Evolutionary conservation across 2,888 invertebrate genomes (phyloP).

Genomic region (Liodrosophila aerea): DNA sequence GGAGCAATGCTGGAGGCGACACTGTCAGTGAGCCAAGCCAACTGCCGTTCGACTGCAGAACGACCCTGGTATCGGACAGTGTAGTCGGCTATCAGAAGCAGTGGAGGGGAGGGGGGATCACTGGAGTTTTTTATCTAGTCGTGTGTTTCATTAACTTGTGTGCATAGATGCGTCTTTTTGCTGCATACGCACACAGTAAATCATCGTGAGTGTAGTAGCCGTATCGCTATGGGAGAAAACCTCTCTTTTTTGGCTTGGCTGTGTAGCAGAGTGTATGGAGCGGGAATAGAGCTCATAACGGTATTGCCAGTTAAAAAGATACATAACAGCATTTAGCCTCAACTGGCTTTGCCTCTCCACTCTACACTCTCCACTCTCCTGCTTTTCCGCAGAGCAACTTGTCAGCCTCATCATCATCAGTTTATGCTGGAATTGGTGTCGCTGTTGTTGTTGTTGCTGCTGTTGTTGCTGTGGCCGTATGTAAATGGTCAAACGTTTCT

Average conservation of each 20-base stretch:
- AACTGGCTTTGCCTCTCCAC: slow-evolving; percentile 17
- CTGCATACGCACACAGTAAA: slow-evolving; percentile 47
- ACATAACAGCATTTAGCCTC: slow-evolving; percentile 64
- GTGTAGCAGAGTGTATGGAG: slow-evolving; percentile 8
- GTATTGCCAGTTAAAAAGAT: slow-evolving; percentile 57
- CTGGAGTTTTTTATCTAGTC: slow-evolving; percentile 29
- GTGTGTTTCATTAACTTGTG: slow-evolving; percentile 42
- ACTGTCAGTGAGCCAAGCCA: slow-evolving; percentile 37
- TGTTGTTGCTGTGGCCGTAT: slow-evolving; percentile 38
- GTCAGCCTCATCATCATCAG: slow-evolving; percentile 41
- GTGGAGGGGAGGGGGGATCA: background rate
- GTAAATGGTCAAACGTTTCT: slow-evolving; percentile 59
- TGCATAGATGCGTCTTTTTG: slow-evolving; percentile 16
- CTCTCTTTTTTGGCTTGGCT: slow-evolving; percentile 1
- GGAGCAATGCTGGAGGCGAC: slow-evolving; percentile 51
- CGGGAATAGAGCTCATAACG: slow-evolving; percentile 53
- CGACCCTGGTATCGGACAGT: slow-evolving; percentile 35
- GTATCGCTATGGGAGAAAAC: slow-evolving; percentile 16
- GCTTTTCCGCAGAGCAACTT: slow-evolving; percentile 22
- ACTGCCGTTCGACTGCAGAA: slow-evolving; percentile 15
- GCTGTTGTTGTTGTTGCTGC: slow-evolving; percentile 35
- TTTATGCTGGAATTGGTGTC: slow-evolving; percentile 50
- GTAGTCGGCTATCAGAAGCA: slow-evolving; percentile 1
- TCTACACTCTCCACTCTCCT: background rate
- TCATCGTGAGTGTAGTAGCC: slow-evolving; percentile 40